Percentiles rank a stretch among this genome's conserved stretches.
Evolutionary conservation across 2,797 vertebrate species (phyloP).

Genomic region (Sebastes wilsoni): DNA sequence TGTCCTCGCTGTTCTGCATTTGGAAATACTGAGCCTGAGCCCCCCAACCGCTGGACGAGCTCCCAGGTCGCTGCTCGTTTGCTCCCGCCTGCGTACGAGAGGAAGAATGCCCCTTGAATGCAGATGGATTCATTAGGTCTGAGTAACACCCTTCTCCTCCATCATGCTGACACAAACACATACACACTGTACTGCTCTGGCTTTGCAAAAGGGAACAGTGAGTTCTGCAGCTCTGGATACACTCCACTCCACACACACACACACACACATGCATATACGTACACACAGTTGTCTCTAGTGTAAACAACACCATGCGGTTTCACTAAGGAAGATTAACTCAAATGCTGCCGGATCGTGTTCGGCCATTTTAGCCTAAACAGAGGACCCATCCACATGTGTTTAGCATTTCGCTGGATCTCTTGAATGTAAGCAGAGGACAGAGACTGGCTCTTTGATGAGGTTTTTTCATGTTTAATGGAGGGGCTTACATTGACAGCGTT

Average conservation of each 20-base stretch:
- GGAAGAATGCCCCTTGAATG: constrained; percentile 81
- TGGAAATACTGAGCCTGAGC: constrained; percentile 39
- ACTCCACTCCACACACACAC: constrained; percentile 21
- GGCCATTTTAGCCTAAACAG: constrained; percentile 77
- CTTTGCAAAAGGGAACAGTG: constrained; percentile 68
- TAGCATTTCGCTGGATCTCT: constrained; percentile 70
- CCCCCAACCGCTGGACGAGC: constrained; percentile 52
- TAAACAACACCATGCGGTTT: constrained; percentile 79
- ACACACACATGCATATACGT: constrained; percentile 28
- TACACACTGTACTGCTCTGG: constrained; percentile 69
- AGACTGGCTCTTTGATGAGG: constrained; percentile 74
- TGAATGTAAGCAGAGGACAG: constrained; percentile 73
- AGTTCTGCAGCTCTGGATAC: constrained; percentile 66
- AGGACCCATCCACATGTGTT: constrained; percentile 73
- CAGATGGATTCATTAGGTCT: constrained; percentile 85
- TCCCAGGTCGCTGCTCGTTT: constrained; percentile 76
- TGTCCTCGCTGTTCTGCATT: constrained; percentile 55
- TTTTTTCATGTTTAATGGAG: constrained; percentile 62
- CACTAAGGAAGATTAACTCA: constrained; percentile 75
- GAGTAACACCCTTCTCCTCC: constrained; percentile 82
- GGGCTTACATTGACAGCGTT: constrained; percentile 55
- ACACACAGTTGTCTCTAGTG: constrained; percentile 66
- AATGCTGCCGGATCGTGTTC: constrained; percentile 72
- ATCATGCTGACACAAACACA: constrained; percentile 80
- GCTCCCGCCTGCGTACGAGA: constrained; percentile 73